A percentile compares a stretch with the other conserved stretches of the same genome.
Conservation (phyloP, 2,888 invertebrate genomes). For the Nomada goodeniana region DNA sequence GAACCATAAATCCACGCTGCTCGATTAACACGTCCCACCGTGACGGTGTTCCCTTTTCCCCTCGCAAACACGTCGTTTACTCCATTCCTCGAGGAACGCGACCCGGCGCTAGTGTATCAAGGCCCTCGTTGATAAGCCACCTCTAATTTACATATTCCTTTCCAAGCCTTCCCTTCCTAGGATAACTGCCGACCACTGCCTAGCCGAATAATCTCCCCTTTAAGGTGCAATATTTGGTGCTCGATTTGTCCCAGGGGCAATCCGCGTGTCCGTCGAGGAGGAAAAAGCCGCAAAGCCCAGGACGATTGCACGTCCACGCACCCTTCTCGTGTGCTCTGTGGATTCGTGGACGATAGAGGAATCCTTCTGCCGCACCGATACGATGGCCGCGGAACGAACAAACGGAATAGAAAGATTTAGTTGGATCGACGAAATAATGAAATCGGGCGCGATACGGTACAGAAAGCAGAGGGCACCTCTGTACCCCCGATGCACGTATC, state of each 20-base stretch:
- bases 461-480: neutral
- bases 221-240: neutral
- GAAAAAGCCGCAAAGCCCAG: no score
- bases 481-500: neutral
- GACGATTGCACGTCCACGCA: slow-evolving; percentile 60
- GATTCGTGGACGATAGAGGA: slow-evolving; percentile 54
- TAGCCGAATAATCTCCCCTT: neutral
- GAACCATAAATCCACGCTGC: slow-evolving; percentile 59
- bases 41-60: slow-evolving; percentile 30
- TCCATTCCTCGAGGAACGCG: slow-evolving; percentile 19
- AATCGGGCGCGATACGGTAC: no score
- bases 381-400: no score
- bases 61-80: slow-evolving; percentile 15
- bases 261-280: no score
- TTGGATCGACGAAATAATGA: neutral
- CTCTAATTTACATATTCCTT: slow-evolving; percentile 71
- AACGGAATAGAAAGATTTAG: neutral
- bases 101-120: slow-evolving; percentile 51
- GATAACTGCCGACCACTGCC: slow-evolving; percentile 64
- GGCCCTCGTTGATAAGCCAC: slow-evolving; percentile 69
- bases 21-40: slow-evolving; percentile 66
- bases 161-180: slow-evolving; percentile 51
- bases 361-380: neutral
- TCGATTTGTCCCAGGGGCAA: slow-evolving; percentile 1
- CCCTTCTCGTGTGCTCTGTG: slow-evolving; percentile 59